A percentile compares a stretch with the other conserved stretches of the same genome.
These are phyloP conservation scores for Montifringilla adamsi DNA, from an alignment of 2,113 vertebrate genomes.

Conservation along the genomic window DNA sequence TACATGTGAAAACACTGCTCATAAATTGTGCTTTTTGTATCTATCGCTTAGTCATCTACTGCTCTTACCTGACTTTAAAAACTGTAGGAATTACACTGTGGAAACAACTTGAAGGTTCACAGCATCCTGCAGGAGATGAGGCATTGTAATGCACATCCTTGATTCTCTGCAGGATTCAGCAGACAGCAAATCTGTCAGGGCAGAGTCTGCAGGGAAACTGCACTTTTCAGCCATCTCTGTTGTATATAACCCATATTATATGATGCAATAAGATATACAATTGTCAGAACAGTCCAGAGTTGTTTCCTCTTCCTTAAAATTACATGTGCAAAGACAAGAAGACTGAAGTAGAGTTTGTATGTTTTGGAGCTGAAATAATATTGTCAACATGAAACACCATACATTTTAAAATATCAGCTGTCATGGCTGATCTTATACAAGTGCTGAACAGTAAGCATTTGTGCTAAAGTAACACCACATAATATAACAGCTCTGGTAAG, in stretches of 20 bases:
- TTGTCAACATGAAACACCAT: not conserved
- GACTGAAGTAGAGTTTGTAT: not conserved
- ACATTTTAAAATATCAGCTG: conserved; percentile 24
- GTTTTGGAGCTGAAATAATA: not conserved
- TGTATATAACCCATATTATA: conserved; percentile 28
- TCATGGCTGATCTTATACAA: not conserved
- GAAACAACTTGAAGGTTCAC: conserved; percentile 42
- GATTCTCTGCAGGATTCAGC: conserved; percentile 56
- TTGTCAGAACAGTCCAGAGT: conserved; percentile 22
- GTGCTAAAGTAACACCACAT: not conserved
- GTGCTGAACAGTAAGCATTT: not conserved
- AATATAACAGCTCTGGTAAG: not conserved
- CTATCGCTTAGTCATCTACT: not conserved
- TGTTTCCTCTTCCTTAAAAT: not conserved
- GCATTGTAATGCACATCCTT: conserved; percentile 39
- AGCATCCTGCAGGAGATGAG: conserved; percentile 19
- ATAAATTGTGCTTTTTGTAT: not conserved
- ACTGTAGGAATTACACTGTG: not conserved
- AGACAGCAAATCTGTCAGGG: conserved; percentile 56
- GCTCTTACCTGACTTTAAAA: conserved; percentile 26
- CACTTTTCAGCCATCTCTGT: conserved; percentile 14
- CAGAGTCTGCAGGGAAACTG: conserved; percentile 19
- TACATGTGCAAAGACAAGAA: not conserved
- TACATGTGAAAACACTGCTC: not conserved
- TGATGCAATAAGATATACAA: conserved; percentile 28